Percentiles rank a stretch among this genome's conserved stretches.
These are phyloP conservation scores for Lagenorhynchus albirostris DNA, from an alignment of 2,113 vertebrate genomes.

Conservation along the genomic window DNA sequence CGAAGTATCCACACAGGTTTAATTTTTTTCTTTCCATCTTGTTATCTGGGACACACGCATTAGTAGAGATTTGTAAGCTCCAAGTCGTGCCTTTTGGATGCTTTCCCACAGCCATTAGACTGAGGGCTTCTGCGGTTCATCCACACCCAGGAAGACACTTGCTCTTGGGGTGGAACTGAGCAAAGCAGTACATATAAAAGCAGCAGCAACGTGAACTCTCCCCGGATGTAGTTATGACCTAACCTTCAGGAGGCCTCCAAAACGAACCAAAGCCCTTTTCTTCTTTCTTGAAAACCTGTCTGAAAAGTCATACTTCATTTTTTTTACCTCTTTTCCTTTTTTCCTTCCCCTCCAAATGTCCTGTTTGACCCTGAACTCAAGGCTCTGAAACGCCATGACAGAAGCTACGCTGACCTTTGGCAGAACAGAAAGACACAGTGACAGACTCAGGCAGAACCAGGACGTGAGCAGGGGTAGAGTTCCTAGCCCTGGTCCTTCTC, in stretches of 20 bases:
- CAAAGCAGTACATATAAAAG: neutral
- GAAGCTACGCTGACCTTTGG: neutral
- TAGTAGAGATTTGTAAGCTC: neutral
- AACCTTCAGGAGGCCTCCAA: neutral
- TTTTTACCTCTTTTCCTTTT: fast-evolving
- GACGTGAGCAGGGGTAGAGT: fast-evolving
- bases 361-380: neutral
- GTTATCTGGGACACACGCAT: neutral
- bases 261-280: neutral
- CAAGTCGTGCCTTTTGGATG: neutral
- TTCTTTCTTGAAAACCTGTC: neutral
- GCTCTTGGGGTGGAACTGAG: neutral
- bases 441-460: neutral
- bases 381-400: neutral
- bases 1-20: neutral
- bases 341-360: neutral
- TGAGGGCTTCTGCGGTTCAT: fast-evolving
- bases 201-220: neutral
- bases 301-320: neutral
- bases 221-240: fast-evolving
- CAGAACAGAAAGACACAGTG: neutral
- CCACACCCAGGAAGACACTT: fast-evolving
- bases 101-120: fast-evolving
- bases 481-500: neutral
- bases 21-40: neutral